Evolutionary conservation across 2,888 invertebrate genomes (phyloP).

Genomic region (Polymixis flavicincta): DNA sequence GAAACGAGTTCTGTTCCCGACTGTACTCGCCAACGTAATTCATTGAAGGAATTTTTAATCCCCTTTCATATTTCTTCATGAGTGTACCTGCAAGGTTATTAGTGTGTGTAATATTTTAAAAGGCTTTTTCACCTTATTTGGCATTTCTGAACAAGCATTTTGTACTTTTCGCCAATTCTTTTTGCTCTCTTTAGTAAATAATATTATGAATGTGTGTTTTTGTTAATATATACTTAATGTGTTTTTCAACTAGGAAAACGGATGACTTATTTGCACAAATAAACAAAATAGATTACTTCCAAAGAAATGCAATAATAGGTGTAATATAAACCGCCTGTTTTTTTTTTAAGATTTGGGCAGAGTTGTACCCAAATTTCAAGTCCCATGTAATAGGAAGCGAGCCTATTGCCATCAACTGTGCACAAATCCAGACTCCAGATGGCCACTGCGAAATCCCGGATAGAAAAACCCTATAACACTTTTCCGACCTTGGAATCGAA

Average conservation of each 20-base stretch:
- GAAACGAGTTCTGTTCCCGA: slow-evolving; percentile 32
- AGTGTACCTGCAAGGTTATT: slow-evolving; percentile 30
- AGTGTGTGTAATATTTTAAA: slow-evolving; percentile 38
- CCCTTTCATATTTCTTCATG: slow-evolving; percentile 26
- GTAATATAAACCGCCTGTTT: too few species aligned
- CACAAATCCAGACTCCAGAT: too few species aligned
- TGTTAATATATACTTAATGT: neutral
- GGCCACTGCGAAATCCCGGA: too few species aligned
- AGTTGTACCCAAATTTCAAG: too few species aligned
- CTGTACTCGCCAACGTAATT: slow-evolving; percentile 26
- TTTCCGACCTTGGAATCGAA: too few species aligned
- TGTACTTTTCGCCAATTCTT: neutral
- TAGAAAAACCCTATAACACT: too few species aligned
- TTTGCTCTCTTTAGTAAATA: neutral
- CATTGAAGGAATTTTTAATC: slow-evolving; percentile 44
- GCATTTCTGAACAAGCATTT: slow-evolving; percentile 1
- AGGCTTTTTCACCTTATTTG: slow-evolving; percentile 10
- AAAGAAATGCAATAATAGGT: too few species aligned
- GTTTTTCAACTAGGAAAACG: neutral
- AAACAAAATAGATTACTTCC: neutral
- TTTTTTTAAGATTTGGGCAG: too few species aligned
- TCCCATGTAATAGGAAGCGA: too few species aligned
- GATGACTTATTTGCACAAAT: too few species aligned
- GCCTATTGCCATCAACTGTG: too few species aligned
- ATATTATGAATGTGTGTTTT: neutral